phyloP scores from a whole-genome alignment of 1,140 invertebrate genomes.

The Panagrolaimus sp. region DNA sequence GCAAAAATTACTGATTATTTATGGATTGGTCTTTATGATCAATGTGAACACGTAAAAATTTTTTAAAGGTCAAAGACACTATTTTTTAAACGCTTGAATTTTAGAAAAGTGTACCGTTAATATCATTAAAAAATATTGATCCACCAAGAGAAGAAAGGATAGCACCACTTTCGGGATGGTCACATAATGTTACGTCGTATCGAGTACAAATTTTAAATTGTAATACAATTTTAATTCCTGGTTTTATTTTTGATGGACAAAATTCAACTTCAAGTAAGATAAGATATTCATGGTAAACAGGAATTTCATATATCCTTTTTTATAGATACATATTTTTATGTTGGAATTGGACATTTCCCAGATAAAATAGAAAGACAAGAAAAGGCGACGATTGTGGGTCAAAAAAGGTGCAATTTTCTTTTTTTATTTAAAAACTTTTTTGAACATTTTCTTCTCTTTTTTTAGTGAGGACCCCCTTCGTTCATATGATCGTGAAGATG shows the following conservation, averaged over 20 bases:
- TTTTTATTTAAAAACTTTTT: not conserved
- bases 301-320: not conserved
- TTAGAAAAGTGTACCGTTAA: constrained; percentile 43
- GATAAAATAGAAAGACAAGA: constrained; percentile 51
- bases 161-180: constrained; percentile 38
- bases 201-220: constrained; percentile 53
- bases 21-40: constrained; percentile 53
- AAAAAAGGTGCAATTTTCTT: constrained; percentile 28
- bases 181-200: constrained; percentile 50
- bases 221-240: constrained; percentile 53
- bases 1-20: constrained; percentile 54
- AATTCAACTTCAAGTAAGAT: constrained; percentile 36
- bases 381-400: constrained; percentile 44
- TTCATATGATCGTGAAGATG: constrained; percentile 44
- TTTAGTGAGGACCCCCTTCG: constrained; percentile 47
- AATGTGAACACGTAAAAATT: constrained; percentile 44
- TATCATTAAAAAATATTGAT: constrained; percentile 48
- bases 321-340: constrained; percentile 53
- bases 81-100: not conserved
- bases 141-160: constrained; percentile 53
- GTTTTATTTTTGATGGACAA: constrained; percentile 40
- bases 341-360: constrained; percentile 50
- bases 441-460: constrained; percentile 15
- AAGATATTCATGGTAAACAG: not conserved
- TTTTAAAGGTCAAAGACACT: not conserved